Conservation (phyloP, 2,797 vertebrate species). For the Brachyrhaphis roseni region DNA sequence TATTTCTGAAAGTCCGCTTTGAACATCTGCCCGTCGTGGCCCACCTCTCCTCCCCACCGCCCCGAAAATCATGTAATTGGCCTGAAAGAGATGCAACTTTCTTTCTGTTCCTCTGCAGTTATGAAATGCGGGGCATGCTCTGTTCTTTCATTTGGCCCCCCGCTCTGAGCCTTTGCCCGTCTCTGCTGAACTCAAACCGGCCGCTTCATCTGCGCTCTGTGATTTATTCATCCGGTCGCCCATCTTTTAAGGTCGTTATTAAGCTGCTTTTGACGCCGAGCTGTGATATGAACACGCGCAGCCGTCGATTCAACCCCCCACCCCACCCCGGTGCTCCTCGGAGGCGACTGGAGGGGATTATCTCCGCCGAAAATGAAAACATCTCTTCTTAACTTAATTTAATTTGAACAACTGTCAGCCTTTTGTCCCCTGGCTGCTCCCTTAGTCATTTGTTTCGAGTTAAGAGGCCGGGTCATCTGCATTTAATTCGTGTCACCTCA, state of each 20-base stretch:
- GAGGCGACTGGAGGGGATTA: conserved; percentile 34
- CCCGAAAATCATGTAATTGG: not conserved
- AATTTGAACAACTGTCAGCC: conserved; percentile 45
- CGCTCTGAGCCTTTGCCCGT: not conserved
- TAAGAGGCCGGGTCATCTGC: conserved; percentile 8
- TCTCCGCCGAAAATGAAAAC: conserved; percentile 34
- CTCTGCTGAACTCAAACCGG: not conserved
- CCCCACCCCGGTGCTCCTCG: conserved; percentile 11
- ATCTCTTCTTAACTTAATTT: conserved; percentile 32
- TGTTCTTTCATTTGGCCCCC: not conserved
- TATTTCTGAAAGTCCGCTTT: conserved; percentile 24
- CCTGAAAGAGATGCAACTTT: not conserved
- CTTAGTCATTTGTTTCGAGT: conserved; percentile 33
- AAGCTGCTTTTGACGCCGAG: conserved; percentile 3
- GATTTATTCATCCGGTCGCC: conserved; percentile 11
- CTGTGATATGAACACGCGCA: conserved; percentile 7
- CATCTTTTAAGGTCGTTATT: not conserved
- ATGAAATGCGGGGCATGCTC: not conserved
- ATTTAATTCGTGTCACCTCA: conserved; percentile 44
- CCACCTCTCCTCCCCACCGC: not conserved
- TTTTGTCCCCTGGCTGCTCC: conserved; percentile 51
- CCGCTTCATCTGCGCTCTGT: not conserved
- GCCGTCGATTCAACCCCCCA: not conserved
- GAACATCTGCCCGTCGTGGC: conserved; percentile 17
- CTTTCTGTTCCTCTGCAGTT: not conserved